phyloP scores from a whole-genome alignment of 2,797 vertebrate species.

The Oophaga sylvatica region DNA sequence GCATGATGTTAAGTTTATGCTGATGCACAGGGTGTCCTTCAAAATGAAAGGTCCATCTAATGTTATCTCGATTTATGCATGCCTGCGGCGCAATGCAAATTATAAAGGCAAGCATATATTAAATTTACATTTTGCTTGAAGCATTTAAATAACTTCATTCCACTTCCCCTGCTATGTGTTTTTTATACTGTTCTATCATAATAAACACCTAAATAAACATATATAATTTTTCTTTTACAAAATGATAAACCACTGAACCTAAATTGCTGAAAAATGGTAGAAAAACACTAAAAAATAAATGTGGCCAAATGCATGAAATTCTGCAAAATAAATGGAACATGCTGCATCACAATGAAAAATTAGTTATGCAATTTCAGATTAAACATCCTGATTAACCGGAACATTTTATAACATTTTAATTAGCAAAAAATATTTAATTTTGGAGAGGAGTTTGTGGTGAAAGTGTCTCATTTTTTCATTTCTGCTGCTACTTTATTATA shows the following conservation, averaged over 20 bases:
- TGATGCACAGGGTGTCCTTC: constrained; percentile 19
- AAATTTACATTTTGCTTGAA: constrained; percentile 48
- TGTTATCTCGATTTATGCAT: constrained; percentile 34
- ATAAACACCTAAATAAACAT: constrained; percentile 7
- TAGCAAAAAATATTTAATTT: neutral
- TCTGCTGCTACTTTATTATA: neutral
- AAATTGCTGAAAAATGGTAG: neutral
- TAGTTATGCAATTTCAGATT: neutral
- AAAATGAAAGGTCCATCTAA: constrained; percentile 39
- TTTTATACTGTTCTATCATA: neutral
- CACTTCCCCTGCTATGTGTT: neutral
- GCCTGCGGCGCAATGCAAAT: constrained; percentile 52
- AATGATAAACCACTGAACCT: neutral
- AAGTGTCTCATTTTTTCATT: neutral
- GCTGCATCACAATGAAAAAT: neutral
- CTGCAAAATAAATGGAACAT: neutral
- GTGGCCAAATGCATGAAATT: neutral
- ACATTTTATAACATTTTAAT: neutral
- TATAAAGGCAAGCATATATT: constrained; percentile 40
- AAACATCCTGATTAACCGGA: neutral
- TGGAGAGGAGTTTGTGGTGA: neutral
- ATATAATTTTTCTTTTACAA: neutral
- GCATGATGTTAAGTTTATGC: neutral
- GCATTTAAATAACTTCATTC: constrained; percentile 32
- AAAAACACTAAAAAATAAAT: neutral